phyloP scores from a whole-genome alignment of 1,140 invertebrate genomes.

The Rhizoglyphus robini region DNA sequence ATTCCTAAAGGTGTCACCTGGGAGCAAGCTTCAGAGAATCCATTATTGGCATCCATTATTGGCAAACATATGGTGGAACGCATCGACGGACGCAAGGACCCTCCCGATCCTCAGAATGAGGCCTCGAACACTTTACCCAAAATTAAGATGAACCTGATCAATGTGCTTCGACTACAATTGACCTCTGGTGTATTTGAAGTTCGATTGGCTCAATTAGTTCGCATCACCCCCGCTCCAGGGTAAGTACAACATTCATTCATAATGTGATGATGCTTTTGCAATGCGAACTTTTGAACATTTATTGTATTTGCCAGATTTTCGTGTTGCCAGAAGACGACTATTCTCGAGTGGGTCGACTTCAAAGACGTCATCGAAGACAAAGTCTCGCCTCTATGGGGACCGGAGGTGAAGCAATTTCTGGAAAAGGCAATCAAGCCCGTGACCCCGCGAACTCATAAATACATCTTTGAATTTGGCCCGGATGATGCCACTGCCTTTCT shows the following conservation, averaged over 20 bases:
- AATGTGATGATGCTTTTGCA: not conserved
- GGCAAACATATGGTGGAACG: not conserved
- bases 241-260: not conserved
- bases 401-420: not conserved
- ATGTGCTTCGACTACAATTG: not conserved
- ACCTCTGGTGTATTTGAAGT: not conserved
- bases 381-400: not conserved
- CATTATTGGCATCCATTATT: not conserved
- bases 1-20: not conserved
- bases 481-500: not conserved
- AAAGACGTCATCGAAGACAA: not conserved
- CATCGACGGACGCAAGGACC: not conserved
- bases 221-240: not conserved
- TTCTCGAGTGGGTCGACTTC: not conserved
- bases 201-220: not conserved
- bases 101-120: not conserved
- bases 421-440: not conserved
- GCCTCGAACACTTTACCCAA: not conserved
- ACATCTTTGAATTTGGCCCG: not conserved
- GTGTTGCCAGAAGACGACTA: conserved; percentile 4
- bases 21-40: not conserved
- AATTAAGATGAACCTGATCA: not conserved
- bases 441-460: not conserved
- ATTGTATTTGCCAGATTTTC: not conserved
- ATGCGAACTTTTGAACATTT: not conserved